Evolutionary conservation across 1,140 invertebrate genomes (phyloP).

Genomic region (Lineus longissimus): DNA sequence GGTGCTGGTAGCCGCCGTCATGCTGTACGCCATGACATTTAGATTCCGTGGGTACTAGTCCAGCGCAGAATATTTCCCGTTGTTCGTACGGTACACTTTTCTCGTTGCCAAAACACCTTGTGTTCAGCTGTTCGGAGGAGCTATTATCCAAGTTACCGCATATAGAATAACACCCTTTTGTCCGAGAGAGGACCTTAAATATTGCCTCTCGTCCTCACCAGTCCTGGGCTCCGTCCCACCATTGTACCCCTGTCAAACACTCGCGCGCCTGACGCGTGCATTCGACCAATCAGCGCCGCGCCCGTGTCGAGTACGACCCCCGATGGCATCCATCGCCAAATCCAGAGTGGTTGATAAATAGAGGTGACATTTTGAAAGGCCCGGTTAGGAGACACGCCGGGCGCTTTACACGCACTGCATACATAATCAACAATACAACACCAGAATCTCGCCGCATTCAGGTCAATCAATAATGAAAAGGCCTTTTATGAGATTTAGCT

Average conservation of each 20-base stretch:
- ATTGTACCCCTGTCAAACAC: background rate
- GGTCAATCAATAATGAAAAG: background rate
- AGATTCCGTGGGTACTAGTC: too few relatives aligned
- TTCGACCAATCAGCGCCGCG: background rate
- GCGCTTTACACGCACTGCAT: background rate
- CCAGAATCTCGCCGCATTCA: background rate
- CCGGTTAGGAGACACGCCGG: background rate
- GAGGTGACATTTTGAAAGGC: conserved; percentile 2
- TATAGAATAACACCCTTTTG: background rate
- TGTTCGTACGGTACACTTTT: too few relatives aligned
- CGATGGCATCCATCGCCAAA: background rate
- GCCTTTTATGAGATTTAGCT: background rate
- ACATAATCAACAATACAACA: background rate
- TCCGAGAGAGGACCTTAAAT: background rate
- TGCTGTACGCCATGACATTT: background rate
- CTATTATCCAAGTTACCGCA: background rate
- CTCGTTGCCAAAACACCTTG: background rate
- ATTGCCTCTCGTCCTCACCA: background rate
- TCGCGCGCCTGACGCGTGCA: conserved; percentile 3
- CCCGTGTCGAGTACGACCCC: background rate
- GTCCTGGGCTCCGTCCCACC: background rate
- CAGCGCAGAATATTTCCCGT: too few relatives aligned
- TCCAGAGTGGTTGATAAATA: conserved; percentile 1
- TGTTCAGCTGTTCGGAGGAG: background rate
- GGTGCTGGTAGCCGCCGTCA: background rate